phyloP scores from a whole-genome alignment of 2,113 vertebrate genomes.

The Amblyornis subalaris region DNA sequence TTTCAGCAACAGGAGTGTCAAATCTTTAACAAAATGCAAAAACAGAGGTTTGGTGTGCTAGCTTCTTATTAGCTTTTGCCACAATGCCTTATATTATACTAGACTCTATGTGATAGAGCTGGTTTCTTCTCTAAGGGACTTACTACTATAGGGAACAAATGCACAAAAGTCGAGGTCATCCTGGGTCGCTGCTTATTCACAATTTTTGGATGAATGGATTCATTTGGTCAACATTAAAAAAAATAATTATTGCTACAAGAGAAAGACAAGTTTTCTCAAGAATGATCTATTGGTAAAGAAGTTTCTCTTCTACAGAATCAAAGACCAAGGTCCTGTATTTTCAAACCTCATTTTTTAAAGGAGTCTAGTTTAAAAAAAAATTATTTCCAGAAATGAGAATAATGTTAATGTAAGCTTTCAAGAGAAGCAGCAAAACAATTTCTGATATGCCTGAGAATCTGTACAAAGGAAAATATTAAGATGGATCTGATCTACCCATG shows the following conservation, averaged over 20 bases:
- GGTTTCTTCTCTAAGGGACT: not conserved
- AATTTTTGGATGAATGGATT: not conserved
- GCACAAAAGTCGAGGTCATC: not conserved
- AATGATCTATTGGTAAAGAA: not conserved
- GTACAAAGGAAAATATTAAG: not conserved
- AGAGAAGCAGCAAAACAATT: not conserved
- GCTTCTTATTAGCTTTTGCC: not conserved
- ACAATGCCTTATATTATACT: not conserved
- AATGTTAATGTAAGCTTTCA: not conserved
- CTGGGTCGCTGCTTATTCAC: fast-evolving
- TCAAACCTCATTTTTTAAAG: not conserved
- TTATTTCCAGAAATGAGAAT: not conserved
- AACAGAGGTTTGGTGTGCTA: not conserved
- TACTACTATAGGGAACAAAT: not conserved
- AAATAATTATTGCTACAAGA: not conserved
- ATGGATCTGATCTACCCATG: not conserved
- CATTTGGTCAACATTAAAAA: not conserved
- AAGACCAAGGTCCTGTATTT: not conserved
- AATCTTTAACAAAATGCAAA: not conserved
- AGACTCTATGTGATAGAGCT: not conserved
- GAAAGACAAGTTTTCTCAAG: not conserved
- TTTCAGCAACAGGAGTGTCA: not conserved
- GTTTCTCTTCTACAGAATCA: not conserved
- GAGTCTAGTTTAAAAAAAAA: not conserved
- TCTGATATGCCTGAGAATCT: not conserved